Base-by-base conservation (phyloP, 2,113 vertebrate genomes). In the Xyliphius kryptos region DNA sequence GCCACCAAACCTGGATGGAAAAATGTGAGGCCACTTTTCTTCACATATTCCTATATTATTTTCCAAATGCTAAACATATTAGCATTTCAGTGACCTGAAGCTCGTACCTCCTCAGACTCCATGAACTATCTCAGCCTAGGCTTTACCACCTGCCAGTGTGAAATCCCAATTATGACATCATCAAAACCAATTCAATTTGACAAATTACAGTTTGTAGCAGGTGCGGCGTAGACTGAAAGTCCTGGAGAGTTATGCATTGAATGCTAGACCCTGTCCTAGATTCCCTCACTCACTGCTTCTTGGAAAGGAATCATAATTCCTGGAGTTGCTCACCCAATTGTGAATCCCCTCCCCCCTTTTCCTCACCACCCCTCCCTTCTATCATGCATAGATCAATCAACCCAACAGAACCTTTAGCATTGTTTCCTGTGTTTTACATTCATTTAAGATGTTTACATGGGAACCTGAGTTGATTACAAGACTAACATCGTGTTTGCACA, bases 171-270 rank as follows among this genome's bases (percentile, higher is more conserved):
- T 8, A 3, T 43, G 3, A 43, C 5, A 38, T 38, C 36, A 5
- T 6, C 5, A 6, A 38, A 6, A 5, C 5, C 5, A 6, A 6
- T 32, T 14, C 12, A 43, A 56, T 13, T 40, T 67, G 15, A 13
- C 5, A 43, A 43, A 43, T 12, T 12, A 10, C 40, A 3, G 3
- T 43, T 43, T 12, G 58, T 6, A 20, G 17, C 44, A 50, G 57
- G 56, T 49, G 74, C 80, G 78, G 81, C 80, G 76, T 84, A 80
- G 87, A 82, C 82, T 86, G 85, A 88, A 51, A 81, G 59, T 77
- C 77, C 76, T 66, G 49, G 58, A 58, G 26, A 41, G 53, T 37
- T 9, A 74, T 5, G 56, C 38, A 63, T 46, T 54, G 61, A 46
- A 22, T 36, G 0, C 17, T 41, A 68, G 40, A 43, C 40, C 13